phyloP scores from a whole-genome alignment of 2,797 vertebrate species.

The Pangasius mekongensis region DNA sequence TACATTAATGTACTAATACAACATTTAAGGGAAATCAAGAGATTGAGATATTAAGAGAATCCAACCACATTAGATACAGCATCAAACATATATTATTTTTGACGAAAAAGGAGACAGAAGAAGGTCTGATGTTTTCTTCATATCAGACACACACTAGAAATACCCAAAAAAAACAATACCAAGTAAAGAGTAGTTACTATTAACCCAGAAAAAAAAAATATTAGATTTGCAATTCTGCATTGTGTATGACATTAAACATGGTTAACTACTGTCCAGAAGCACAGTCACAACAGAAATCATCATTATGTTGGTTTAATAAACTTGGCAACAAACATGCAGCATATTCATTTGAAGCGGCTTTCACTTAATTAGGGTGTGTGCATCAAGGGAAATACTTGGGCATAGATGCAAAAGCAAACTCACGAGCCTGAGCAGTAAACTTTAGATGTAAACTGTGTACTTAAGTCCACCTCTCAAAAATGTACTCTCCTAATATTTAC shows the following conservation, averaged over 20 bases:
- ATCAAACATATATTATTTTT: neutral
- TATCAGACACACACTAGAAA: neutral
- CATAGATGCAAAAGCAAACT: neutral
- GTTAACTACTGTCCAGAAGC: neutral
- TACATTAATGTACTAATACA: neutral
- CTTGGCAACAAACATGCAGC: neutral
- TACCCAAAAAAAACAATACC: neutral
- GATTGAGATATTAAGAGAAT: neutral
- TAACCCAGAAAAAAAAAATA: neutral
- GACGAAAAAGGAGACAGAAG: no score
- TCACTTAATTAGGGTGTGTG: neutral
- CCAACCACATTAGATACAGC: neutral
- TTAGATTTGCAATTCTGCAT: neutral
- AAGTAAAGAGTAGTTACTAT: neutral
- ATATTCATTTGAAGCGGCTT: neutral
- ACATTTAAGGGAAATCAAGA: neutral
- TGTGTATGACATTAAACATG: conserved; percentile 37
- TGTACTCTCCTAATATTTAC: conserved; percentile 23
- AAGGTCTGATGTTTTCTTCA: neutral
- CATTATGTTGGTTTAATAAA: conserved; percentile 8
- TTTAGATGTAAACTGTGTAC: conserved; percentile 20
- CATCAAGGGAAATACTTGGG: neutral
- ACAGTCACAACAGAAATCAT: neutral
- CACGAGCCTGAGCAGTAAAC: neutral
- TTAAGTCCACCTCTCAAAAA: neutral